phyloP scores from a whole-genome alignment of 2,888 invertebrate species.

The Crepidodera aurea region DNA sequence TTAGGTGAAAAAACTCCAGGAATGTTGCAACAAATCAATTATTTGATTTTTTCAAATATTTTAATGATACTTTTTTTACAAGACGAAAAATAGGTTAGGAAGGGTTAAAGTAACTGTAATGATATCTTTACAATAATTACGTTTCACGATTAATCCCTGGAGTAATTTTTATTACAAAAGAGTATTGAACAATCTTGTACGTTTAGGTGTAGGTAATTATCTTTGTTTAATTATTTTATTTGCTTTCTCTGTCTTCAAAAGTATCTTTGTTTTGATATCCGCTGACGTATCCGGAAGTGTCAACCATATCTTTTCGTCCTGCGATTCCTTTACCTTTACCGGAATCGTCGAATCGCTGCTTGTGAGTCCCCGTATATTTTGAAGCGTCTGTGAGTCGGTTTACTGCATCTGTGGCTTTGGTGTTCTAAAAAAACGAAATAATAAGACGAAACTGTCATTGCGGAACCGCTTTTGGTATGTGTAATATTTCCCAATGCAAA shows the following conservation, averaged over 20 bases:
- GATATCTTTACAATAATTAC: no score
- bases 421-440: slow-evolving; percentile 50
- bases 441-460: no score
- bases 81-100: no score
- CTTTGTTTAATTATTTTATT: background rate
- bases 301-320: slow-evolving; percentile 76
- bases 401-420: slow-evolving; percentile 63
- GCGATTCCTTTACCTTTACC: slow-evolving; percentile 89
- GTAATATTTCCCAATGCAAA: no score
- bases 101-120: no score
- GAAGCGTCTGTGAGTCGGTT: slow-evolving; percentile 85
- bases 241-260: background rate
- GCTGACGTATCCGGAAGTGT: slow-evolving; percentile 78
- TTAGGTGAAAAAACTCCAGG: no score
- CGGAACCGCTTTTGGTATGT: no score
- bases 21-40: no score
- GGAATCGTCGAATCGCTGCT: slow-evolving; percentile 82
- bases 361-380: slow-evolving; percentile 89
- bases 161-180: no score
- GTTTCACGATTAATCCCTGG: no score
- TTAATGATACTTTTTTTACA: no score
- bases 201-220: background rate
- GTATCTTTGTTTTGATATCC: slow-evolving; percentile 79
- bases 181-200: background rate
- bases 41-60: no score